These are phyloP conservation scores for Drosophila obscura DNA, from an alignment of 1,140 invertebrate species.

Conservation along the genomic window DNA sequence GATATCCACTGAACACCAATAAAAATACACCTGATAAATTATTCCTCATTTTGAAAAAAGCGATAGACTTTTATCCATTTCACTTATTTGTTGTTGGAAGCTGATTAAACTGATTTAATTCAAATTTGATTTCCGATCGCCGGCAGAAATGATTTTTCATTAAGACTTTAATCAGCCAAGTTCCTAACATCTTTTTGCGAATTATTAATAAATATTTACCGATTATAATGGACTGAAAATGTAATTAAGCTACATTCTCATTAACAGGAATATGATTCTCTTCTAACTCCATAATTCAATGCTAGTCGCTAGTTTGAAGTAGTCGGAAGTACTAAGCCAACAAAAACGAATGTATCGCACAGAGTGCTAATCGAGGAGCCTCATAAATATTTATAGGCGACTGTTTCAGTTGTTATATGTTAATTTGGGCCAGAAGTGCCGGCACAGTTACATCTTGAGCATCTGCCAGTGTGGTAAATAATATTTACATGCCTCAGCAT, in stretches of 20 bases:
- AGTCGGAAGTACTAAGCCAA: slow-evolving; percentile 7
- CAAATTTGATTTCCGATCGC: slow-evolving; percentile 10
- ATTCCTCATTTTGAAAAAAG: too few species aligned
- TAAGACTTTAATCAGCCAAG: background rate
- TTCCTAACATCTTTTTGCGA: background rate
- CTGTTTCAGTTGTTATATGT: slow-evolving; percentile 76
- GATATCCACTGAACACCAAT: too few species aligned
- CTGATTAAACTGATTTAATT: too few species aligned
- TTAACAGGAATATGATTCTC: background rate
- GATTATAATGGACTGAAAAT: background rate
- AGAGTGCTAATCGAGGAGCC: slow-evolving; percentile 37
- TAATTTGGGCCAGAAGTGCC: slow-evolving; percentile 65
- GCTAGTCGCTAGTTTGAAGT: background rate
- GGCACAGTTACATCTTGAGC: slow-evolving; percentile 73
- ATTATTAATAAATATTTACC: too few species aligned
- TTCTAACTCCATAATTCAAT: too few species aligned
- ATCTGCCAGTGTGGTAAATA: slow-evolving; percentile 77
- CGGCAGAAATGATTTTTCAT: too few species aligned
- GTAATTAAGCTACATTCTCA: background rate
- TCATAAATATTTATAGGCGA: slow-evolving; percentile 76
- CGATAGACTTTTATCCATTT: too few species aligned
- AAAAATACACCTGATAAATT: too few species aligned
- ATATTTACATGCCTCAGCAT: slow-evolving; percentile 74
- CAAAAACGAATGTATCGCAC: slow-evolving; percentile 23
- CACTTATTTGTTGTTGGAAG: too few species aligned